Percentiles rank a stretch among this genome's conserved stretches.
Conservation (phyloP, 1,140 invertebrate genomes). For the Rhopalosiphum maidis region DNA sequence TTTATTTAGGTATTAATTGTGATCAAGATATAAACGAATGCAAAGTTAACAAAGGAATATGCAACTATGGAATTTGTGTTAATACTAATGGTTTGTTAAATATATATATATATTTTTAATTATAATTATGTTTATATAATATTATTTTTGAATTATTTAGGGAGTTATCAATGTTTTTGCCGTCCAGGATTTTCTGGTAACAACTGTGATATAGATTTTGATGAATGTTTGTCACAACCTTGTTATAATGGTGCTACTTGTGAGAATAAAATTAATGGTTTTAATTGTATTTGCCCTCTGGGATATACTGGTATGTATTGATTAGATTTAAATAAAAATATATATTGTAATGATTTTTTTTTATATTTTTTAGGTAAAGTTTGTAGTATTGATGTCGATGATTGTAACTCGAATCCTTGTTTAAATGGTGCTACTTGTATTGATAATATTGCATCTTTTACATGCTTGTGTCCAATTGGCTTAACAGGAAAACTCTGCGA, state of each 20-base stretch:
- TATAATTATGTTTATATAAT: neutral
- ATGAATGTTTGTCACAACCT: conserved; percentile 86
- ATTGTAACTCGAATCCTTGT: conserved; percentile 79
- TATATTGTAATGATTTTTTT: neutral
- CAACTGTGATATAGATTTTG: conserved; percentile 82
- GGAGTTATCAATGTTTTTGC: conserved; percentile 85
- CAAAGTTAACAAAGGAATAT: conserved; percentile 68
- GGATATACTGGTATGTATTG: conserved; percentile 73
- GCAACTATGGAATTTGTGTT: conserved; percentile 83
- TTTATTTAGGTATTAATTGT: conserved; percentile 69
- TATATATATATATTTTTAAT: neutral
- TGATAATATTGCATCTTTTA: conserved; percentile 64
- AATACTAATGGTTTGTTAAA: conserved; percentile 67
- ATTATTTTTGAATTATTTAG: conserved; percentile 61
- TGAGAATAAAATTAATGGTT: conserved; percentile 84
- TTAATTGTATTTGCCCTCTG: conserved; percentile 80
- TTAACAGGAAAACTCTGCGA: conserved; percentile 82
- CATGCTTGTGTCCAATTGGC: conserved; percentile 70
- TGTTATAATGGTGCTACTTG: conserved; percentile 90
- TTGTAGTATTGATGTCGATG: conserved; percentile 87
- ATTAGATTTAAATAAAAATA: neutral
- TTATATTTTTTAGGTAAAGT: conserved; percentile 63
- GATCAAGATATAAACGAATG: conserved; percentile 84
- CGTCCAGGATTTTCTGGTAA: conserved; percentile 83
- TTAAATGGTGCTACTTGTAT: conserved; percentile 64